phyloP scores from a whole-genome alignment of 2,113 vertebrate genomes.

The Parus major region DNA sequence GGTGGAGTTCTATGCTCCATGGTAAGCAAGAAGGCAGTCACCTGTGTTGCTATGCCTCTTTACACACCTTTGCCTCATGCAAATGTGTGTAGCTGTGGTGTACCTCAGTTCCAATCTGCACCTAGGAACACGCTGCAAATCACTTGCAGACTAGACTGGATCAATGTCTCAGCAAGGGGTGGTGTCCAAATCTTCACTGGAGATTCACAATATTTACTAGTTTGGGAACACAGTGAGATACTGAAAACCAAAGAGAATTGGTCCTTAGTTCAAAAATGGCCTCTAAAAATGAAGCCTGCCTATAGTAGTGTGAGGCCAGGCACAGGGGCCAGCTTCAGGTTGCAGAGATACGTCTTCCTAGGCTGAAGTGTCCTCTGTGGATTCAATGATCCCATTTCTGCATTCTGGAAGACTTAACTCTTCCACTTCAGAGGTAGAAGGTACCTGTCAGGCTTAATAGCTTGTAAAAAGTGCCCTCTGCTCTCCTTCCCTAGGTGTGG shows the following conservation, averaged over 20 bases:
- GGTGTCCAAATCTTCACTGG: neutral
- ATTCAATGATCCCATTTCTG: neutral
- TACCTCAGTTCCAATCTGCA: neutral
- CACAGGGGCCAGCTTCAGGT: neutral
- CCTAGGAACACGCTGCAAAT: rapidly evolving
- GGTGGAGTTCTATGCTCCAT: constrained; percentile 98
- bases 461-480: neutral
- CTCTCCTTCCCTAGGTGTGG: constrained; percentile 83
- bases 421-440: neutral
- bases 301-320: neutral
- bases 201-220: neutral
- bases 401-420: neutral
- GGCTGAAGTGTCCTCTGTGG: neutral
- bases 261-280: neutral
- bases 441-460: neutral
- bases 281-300: neutral
- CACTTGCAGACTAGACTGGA: neutral
- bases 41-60: neutral
- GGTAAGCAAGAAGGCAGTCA: constrained; percentile 75
- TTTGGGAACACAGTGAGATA: neutral
- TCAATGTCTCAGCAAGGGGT: neutral
- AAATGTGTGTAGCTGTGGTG: neutral
- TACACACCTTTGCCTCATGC: neutral
- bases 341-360: neutral
- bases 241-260: neutral